Evolutionary conservation across 2,888 invertebrate species (phyloP).

Genomic region (Mythimna lalbum): DNA sequence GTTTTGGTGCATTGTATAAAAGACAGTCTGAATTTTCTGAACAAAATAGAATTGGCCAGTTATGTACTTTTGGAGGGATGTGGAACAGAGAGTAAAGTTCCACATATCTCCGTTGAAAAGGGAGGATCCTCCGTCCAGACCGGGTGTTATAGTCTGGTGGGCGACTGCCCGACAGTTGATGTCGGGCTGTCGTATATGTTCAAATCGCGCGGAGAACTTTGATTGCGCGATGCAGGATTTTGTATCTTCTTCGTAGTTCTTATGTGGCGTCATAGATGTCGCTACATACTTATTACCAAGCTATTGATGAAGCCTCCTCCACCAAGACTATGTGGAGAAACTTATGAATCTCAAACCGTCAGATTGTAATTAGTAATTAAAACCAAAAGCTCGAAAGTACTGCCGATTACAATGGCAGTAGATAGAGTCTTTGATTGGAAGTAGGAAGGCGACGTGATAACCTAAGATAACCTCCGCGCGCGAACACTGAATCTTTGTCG

Average conservation of each 20-base stretch:
- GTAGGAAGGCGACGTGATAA: slow-evolving; percentile 60
- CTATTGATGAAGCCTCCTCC: neutral
- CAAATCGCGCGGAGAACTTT: too few relatives aligned
- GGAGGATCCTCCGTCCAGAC: too few relatives aligned
- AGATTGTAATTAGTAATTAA: slow-evolving; percentile 33
- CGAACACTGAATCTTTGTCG: slow-evolving; percentile 63
- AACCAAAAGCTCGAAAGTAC: slow-evolving; percentile 52
- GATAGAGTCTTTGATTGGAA: slow-evolving; percentile 64
- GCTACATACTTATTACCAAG: neutral
- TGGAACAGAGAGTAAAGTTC: too few relatives aligned
- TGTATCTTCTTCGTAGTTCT: too few relatives aligned
- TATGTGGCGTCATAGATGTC: too few relatives aligned
- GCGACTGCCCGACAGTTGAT: too few relatives aligned
- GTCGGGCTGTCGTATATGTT: too few relatives aligned
- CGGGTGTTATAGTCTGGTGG: too few relatives aligned
- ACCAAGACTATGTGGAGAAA: neutral
- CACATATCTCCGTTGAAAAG: too few relatives aligned
- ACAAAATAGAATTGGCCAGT: neutral
- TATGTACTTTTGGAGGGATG: too few relatives aligned
- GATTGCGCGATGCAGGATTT: too few relatives aligned
- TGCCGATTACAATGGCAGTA: slow-evolving; percentile 54
- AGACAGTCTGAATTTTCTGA: neutral
- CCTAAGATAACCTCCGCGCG: slow-evolving; percentile 57
- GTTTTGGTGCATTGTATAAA: neutral
- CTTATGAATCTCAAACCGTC: neutral